Evolutionary conservation across 2,797 vertebrate genomes (phyloP), one percentile per base, ranked within the genome.

Genomic region (Cygnus olor): DNA sequence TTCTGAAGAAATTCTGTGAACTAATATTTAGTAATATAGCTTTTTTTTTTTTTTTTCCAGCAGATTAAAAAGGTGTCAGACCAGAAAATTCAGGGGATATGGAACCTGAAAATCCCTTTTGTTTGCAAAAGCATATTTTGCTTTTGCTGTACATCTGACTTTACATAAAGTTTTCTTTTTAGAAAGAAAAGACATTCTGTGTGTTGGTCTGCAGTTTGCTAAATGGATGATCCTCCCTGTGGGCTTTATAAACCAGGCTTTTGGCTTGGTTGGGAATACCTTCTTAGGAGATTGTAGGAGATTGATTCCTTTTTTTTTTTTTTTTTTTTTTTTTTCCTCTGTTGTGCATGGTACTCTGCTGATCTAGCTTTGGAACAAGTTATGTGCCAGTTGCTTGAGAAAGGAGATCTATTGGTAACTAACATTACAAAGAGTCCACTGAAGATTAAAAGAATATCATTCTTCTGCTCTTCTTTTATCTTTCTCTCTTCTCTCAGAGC

Each of bases 361-460:
- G 74, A 73, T 88, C 73, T 83, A 14, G 77, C 82, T 94, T 88
- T 95, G 82, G 73, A 92, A 68, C 22, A 49, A 80, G 40, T 25
- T 36, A 68, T 18, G 34, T 40, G 54, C 60, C 42, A 51, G 7
- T 80, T 93, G 45, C 51, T 88, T 56, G 42, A 38, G 68, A 80
- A 84, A 78, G 28, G 51, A 90, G 44, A 72, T 87, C 61, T 80
- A 38, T 44, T 79, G 36, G 54, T 66, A 63, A 81, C 76, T 73
- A 80, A 57, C 64, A 47, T 89, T 84, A 69, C 57, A 92, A 84
- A 95, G 90, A 66, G 14, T 77, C 42, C 40, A 38, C 2, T 25
- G 64, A 83, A 78, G 68, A 92, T 95, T 69, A 92, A 92, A 94
- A 72, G 44, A 85, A 92, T 47, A 64, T 70, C 68, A 14, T 71